phyloP scores from a whole-genome alignment of 2,113 vertebrate species.

The Nannobrachium achirus region DNA sequence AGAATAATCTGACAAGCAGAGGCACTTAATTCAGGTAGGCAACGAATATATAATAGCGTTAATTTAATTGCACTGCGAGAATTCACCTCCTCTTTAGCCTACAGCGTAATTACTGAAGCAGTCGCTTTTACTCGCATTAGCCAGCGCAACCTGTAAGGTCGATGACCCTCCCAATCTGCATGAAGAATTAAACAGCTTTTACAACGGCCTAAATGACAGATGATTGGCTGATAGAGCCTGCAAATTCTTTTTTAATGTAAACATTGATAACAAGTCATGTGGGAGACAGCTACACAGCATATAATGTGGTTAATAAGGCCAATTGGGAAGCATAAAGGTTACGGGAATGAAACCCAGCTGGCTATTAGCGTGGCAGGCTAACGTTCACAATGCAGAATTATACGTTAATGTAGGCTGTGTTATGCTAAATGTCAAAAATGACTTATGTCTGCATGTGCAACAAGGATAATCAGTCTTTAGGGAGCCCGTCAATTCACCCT shows the following conservation, averaged over 20 bases:
- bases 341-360: conserved; percentile 61
- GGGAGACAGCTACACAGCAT: conserved; percentile 38
- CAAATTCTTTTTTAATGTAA: conserved; percentile 69
- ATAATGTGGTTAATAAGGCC: conserved; percentile 68
- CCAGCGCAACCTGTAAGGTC: conserved; percentile 65
- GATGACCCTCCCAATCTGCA: conserved; percentile 67
- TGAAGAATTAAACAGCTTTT: conserved; percentile 71
- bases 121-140: conserved; percentile 44
- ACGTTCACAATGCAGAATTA: conserved; percentile 9
- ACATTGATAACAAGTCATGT: conserved; percentile 67
- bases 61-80: conserved; percentile 64
- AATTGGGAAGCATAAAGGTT: conserved; percentile 70
- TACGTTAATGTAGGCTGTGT: conserved; percentile 33
- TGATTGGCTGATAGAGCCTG: conserved; percentile 62
- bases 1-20: conserved; percentile 55
- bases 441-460: conserved; percentile 42
- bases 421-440: conserved; percentile 39
- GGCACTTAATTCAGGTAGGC: conserved; percentile 55
- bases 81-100: conserved; percentile 63
- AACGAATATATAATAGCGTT: conserved; percentile 63
- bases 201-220: conserved; percentile 67
- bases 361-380: conserved; percentile 25
- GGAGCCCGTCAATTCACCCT: not conserved
- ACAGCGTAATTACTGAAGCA: conserved; percentile 61
- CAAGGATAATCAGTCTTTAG: conserved; percentile 15